phyloP scores from a whole-genome alignment of 2,113 vertebrate genomes.

The Dipodomys stephensi region DNA sequence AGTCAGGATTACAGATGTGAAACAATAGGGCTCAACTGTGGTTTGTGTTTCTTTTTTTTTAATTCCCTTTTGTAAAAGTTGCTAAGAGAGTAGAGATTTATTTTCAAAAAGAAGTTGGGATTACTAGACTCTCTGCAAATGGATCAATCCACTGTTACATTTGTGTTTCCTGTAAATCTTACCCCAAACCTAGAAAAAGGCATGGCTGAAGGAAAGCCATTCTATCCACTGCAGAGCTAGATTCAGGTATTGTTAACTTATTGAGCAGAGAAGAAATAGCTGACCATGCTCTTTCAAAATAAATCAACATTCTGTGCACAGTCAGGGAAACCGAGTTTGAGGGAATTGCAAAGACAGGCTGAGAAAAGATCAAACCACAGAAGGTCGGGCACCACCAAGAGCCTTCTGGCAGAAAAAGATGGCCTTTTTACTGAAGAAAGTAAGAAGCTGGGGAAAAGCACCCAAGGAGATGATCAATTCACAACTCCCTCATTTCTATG shows the following conservation, averaged over 20 bases:
- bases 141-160: neutral
- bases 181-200: neutral
- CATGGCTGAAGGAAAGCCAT: neutral
- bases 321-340: slow-evolving; percentile 57
- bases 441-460: slow-evolving; percentile 51
- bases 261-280: neutral
- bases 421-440: slow-evolving; percentile 45
- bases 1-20: no score
- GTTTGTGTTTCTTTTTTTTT: neutral
- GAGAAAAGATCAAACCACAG: slow-evolving; percentile 69
- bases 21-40: no score
- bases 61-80: slow-evolving; percentile 9
- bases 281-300: slow-evolving; percentile 57
- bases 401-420: slow-evolving; percentile 41
- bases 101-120: neutral
- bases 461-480: slow-evolving; percentile 41
- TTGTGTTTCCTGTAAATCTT: neutral
- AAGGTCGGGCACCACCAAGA: slow-evolving; percentile 69
- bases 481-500: neutral
- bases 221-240: neutral
- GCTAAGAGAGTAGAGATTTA: neutral
- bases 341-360: slow-evolving; percentile 51
- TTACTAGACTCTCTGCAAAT: neutral
- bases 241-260: slow-evolving; percentile 1
- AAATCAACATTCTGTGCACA: slow-evolving; percentile 60